These are phyloP conservation scores for Hydropsyche tenuis DNA, from an alignment of 1,140 invertebrate species.

Conservation along the genomic window DNA sequence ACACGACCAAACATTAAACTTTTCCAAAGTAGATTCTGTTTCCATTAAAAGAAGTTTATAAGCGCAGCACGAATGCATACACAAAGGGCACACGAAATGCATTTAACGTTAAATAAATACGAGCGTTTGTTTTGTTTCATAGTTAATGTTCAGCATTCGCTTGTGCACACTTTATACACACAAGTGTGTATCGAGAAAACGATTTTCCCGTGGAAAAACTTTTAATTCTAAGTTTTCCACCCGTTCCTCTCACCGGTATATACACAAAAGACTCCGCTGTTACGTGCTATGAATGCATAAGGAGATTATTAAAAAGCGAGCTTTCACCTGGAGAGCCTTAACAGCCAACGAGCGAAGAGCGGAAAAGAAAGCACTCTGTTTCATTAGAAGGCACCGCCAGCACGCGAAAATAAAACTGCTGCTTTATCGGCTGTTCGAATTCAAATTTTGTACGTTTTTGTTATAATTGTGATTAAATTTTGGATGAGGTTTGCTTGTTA, in stretches of 20 bases:
- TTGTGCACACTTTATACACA: no score
- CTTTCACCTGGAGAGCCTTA: constrained; percentile 25
- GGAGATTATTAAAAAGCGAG: constrained; percentile 27
- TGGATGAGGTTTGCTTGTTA: no score
- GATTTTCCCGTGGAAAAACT: constrained; percentile 30
- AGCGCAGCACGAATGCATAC: neutral
- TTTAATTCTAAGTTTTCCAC: constrained; percentile 32
- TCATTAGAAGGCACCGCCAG: constrained; percentile 5
- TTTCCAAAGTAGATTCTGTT: neutral
- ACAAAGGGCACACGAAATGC: neutral
- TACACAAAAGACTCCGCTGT: constrained; percentile 23
- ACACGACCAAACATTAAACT: neutral
- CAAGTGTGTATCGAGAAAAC: constrained; percentile 7
- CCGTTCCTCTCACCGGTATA: neutral
- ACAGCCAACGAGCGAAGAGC: neutral
- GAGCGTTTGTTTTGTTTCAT: constrained; percentile 22
- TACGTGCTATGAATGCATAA: constrained; percentile 33
- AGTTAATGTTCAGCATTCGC: neutral
- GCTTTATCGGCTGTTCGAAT: neutral
- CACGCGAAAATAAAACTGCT: constrained; percentile 1
- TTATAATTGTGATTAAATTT: no score
- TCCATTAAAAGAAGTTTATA: neutral
- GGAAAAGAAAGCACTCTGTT: constrained; percentile 23
- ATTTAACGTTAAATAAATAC: constrained; percentile 14
- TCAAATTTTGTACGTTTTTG: neutral